Conservation (phyloP, 2,888 invertebrate genomes). For the Sussaba pulchella region DNA sequence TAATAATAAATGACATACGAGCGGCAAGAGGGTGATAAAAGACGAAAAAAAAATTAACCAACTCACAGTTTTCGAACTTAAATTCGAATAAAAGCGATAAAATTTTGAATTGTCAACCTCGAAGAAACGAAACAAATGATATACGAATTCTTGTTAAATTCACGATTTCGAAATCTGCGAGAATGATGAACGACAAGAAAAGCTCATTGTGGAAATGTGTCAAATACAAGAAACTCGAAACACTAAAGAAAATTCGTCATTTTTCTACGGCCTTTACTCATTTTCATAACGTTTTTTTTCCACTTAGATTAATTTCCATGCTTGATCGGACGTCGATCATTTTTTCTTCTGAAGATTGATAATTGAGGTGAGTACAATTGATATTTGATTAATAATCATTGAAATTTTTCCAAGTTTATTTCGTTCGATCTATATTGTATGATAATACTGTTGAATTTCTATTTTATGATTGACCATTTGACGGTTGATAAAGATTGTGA, state of each 20-base stretch:
- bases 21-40: constrained; percentile 5
- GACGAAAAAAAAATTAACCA: constrained; percentile 21
- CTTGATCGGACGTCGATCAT: too few relatives aligned
- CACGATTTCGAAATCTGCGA: constrained; percentile 38
- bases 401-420: too few relatives aligned
- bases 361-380: background rate
- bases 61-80: constrained; percentile 26
- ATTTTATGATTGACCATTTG: too few relatives aligned
- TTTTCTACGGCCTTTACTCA: background rate
- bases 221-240: constrained; percentile 33
- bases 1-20: too few relatives aligned
- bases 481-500: too few relatives aligned
- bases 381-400: background rate
- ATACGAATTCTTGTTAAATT: constrained; percentile 43
- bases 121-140: constrained; percentile 12
- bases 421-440: too few relatives aligned
- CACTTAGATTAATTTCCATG: too few relatives aligned
- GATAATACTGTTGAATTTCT: too few relatives aligned
- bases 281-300: too few relatives aligned
- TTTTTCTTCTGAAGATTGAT: too few relatives aligned
- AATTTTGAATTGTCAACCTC: constrained; percentile 31
- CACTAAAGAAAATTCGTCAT: background rate
- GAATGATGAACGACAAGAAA: constrained; percentile 36
- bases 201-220: constrained; percentile 39
- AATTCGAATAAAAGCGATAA: constrained; percentile 14